Conservation (phyloP, 2,797 vertebrate species). For the Bradypodion pumilum region DNA sequence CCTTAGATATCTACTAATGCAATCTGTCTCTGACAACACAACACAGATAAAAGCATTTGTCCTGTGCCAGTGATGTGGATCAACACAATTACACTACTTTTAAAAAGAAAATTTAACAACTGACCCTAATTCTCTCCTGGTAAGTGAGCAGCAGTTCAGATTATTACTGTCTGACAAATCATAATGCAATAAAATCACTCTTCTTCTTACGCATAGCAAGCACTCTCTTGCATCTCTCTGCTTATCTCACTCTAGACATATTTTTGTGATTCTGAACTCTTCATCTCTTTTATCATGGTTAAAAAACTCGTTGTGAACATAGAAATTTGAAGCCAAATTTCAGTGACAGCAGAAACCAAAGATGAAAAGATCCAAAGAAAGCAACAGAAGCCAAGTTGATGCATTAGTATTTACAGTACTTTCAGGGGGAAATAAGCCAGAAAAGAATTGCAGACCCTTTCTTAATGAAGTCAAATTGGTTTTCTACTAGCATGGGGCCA, state of each 20-base stretch:
- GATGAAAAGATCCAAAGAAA: neutral
- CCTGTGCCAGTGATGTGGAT: slow-evolving; percentile 31
- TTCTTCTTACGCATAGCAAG: slow-evolving; percentile 54
- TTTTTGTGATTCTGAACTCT: slow-evolving; percentile 6
- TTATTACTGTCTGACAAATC: slow-evolving; percentile 47
- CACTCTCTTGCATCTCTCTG: slow-evolving; percentile 43
- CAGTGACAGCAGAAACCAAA: neutral
- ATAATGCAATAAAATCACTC: slow-evolving; percentile 59
- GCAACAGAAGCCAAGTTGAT: neutral
- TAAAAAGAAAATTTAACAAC: neutral
- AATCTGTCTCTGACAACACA: slow-evolving; percentile 41
- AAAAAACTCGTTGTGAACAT: neutral
- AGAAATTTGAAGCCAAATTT: neutral
- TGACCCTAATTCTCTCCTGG: slow-evolving; percentile 23
- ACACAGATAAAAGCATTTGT: slow-evolving; percentile 47
- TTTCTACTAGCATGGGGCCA: neutral
- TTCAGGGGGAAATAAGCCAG: too few species aligned
- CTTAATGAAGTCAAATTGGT: neutral
- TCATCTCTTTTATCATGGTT: neutral
- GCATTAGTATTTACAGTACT: too few species aligned
- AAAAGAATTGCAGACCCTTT: neutral
- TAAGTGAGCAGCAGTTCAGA: slow-evolving; percentile 53
- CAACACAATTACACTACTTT: slow-evolving; percentile 39
- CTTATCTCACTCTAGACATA: slow-evolving; percentile 27
- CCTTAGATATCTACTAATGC: slow-evolving; percentile 36